Percentiles rank a stretch among this genome's conserved stretches.
Conservation (phyloP, 2,797 vertebrate genomes). For the Champsocephalus esox region DNA sequence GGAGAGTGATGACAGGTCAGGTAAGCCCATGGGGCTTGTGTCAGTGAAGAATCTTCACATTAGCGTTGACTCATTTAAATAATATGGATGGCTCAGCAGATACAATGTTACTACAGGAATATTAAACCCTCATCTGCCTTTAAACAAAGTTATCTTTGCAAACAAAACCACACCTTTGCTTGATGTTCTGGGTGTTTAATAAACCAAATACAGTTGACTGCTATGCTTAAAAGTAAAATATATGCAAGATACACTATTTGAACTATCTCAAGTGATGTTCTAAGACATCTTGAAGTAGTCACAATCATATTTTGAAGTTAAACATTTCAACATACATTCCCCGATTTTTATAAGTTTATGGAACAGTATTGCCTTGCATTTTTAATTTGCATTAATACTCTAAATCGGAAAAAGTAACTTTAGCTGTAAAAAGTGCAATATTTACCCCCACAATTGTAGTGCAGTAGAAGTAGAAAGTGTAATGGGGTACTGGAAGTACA, state of each 20-base stretch:
- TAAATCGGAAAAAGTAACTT: too few species aligned
- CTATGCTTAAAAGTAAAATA: background rate
- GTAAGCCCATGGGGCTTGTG: slow-evolving; percentile 59
- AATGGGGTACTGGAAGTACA: too few species aligned
- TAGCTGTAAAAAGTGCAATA: too few species aligned
- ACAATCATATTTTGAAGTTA: background rate
- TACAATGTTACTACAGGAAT: slow-evolving; percentile 52
- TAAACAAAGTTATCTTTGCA: slow-evolving; percentile 37
- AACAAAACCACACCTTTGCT: slow-evolving; percentile 4
- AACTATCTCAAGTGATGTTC: background rate
- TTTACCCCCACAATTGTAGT: too few species aligned
- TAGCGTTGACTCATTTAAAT: slow-evolving; percentile 68
- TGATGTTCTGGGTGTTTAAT: slow-evolving; percentile 7
- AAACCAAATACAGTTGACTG: background rate
- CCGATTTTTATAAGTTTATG: background rate
- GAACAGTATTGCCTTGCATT: background rate
- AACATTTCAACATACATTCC: background rate
- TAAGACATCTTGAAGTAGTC: background rate
- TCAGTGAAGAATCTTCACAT: slow-evolving; percentile 74
- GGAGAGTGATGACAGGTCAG: slow-evolving; percentile 72
- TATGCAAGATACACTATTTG: background rate
- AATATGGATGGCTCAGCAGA: slow-evolving; percentile 67
- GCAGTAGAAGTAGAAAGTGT: too few species aligned
- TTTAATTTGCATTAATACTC: too few species aligned
- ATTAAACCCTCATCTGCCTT: slow-evolving; percentile 49